Evolutionary conservation across 2,888 invertebrate species (phyloP).

Genomic region (Phrixothrix hirtus): DNA sequence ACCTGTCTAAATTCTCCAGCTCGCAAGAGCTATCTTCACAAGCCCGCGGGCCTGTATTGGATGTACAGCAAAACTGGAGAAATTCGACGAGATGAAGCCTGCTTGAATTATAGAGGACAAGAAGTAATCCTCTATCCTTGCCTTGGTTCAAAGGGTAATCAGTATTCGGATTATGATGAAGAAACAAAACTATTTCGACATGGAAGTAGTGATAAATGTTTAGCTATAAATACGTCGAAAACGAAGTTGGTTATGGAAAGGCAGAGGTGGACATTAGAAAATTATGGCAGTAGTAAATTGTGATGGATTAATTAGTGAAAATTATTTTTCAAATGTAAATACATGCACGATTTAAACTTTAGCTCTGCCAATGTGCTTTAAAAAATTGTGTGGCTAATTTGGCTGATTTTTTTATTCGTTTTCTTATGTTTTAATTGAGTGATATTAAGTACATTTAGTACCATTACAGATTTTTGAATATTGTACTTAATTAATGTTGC

Average conservation of each 20-base stretch:
- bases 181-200: slow-evolving; percentile 77
- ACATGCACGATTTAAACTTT: slow-evolving; percentile 2
- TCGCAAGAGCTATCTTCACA: no score
- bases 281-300: slow-evolving; percentile 72
- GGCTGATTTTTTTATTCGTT: background rate
- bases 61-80: slow-evolving; percentile 95
- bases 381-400: slow-evolving; percentile 9
- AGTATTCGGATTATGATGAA: slow-evolving; percentile 80
- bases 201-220: slow-evolving; percentile 90
- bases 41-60: no score
- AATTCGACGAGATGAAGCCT: slow-evolving; percentile 92
- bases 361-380: slow-evolving; percentile 25
- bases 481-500: no score
- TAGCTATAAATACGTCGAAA: slow-evolving; percentile 80
- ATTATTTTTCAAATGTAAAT: slow-evolving; percentile 8
- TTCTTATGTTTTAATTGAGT: background rate
- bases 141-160: slow-evolving; percentile 92
- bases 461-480: no score
- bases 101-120: slow-evolving; percentile 91
- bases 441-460: background rate
- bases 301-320: slow-evolving; percentile 3
- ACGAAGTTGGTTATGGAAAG: slow-evolving; percentile 78
- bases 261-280: slow-evolving; percentile 84
- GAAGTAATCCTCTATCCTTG: slow-evolving; percentile 92
- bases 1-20: no score